Evolutionary conservation across 1,140 invertebrate genomes (phyloP).

Genomic region (Dendrolimus punctatus): DNA sequence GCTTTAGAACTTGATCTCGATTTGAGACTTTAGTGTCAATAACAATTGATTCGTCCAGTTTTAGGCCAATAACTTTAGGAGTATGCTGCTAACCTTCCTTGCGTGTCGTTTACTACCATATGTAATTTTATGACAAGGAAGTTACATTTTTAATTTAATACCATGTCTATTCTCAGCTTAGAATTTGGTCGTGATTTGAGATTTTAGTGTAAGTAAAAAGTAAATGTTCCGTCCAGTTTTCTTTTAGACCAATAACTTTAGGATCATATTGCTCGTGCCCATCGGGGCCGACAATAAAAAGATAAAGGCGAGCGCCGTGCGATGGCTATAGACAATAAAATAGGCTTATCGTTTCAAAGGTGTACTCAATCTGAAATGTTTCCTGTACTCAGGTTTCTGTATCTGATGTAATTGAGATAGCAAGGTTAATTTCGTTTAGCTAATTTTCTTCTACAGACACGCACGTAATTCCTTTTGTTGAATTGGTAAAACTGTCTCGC

Average conservation of each 20-base stretch:
- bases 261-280: constrained; percentile 47
- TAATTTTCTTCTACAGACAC: background rate
- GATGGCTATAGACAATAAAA: constrained; percentile 42
- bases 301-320: constrained; percentile 40
- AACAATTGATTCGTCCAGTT: constrained; percentile 22
- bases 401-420: constrained; percentile 18
- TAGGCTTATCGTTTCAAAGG: constrained; percentile 43
- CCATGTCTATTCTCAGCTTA: no score
- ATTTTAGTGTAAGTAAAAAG: constrained; percentile 10
- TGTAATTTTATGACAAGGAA: no score
- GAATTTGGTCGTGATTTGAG: background rate
- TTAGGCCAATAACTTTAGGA: constrained; percentile 25
- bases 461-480: background rate
- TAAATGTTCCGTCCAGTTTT: constrained; percentile 23
- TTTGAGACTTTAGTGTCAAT: constrained; percentile 1
- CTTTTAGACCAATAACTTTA: constrained; percentile 26
- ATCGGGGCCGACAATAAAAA: constrained; percentile 42
- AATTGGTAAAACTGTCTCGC: no score
- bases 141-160: no score
- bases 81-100: no score
- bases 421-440: constrained; percentile 10
- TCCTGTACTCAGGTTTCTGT: constrained; percentile 14
- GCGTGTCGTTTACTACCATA: no score
- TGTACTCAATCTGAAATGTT: constrained; percentile 24
- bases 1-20: background rate